These are phyloP conservation scores for Leguminivora glycinivorella DNA, from an alignment of 1,140 invertebrate genomes.

Conservation along the genomic window DNA sequence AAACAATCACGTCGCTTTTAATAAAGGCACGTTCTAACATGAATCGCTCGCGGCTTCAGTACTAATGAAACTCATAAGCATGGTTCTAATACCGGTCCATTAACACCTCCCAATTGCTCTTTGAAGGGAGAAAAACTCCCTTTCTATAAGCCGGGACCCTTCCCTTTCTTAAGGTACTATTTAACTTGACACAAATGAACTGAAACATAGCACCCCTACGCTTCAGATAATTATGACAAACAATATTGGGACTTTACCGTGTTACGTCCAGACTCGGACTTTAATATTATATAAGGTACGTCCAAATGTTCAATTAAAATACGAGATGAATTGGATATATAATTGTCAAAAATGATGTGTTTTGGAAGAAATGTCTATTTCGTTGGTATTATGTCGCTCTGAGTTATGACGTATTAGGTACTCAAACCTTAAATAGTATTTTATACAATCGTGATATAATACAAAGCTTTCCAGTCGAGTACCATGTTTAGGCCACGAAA, in stretches of 20 bases:
- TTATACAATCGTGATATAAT: too few species aligned
- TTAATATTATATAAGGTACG: too few species aligned
- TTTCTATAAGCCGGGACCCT: conserved; percentile 37
- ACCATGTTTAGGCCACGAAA: too few species aligned
- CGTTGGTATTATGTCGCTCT: too few species aligned
- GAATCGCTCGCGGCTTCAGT: conserved; percentile 64
- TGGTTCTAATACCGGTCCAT: conserved; percentile 66
- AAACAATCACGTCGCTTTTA: conserved; percentile 70
- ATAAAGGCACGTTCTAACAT: conserved; percentile 72
- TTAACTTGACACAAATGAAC: conserved; percentile 66
- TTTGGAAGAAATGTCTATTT: too few species aligned
- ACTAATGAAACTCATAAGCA: conserved; percentile 75
- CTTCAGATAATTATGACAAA: conserved; percentile 10
- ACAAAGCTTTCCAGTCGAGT: too few species aligned
- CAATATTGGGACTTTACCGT: conserved; percentile 3
- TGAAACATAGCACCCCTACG: conserved; percentile 39
- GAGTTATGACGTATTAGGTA: too few species aligned
- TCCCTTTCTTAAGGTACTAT: conserved; percentile 52
- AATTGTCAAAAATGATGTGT: too few species aligned
- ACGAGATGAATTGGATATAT: too few species aligned
- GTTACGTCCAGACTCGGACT: too few species aligned
- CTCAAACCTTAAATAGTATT: too few species aligned
- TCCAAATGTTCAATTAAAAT: too few species aligned
- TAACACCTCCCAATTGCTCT: conserved; percentile 67
- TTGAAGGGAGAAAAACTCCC: conserved; percentile 57